phyloP scores from a whole-genome alignment of 2,888 invertebrate species.

The Tinea pellionella region DNA sequence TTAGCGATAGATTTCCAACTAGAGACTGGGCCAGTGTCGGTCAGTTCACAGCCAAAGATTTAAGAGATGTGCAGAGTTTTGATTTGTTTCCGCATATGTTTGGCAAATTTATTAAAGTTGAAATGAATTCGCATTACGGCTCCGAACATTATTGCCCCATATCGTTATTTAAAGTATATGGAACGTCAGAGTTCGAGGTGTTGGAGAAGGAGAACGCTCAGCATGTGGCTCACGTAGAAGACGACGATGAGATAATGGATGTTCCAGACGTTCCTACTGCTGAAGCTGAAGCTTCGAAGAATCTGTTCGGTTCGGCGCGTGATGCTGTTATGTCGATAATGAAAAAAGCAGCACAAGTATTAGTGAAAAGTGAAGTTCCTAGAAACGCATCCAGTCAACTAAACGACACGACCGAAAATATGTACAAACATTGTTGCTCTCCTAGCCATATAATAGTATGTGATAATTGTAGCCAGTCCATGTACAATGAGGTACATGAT shows the following conservation, averaged over 20 bases:
- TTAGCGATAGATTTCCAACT: conserved; percentile 90
- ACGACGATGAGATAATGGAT: conserved; percentile 75
- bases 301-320: conserved; percentile 86
- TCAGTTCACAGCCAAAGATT: conserved; percentile 87
- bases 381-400: conserved; percentile 68
- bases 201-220: conserved; percentile 83
- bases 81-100: conserved; percentile 83
- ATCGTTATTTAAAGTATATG: conserved; percentile 93
- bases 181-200: conserved; percentile 92
- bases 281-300: conserved; percentile 70
- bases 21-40: conserved; percentile 93
- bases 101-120: conserved; percentile 90
- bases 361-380: conserved; percentile 78
- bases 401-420: conserved; percentile 52
- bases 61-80: conserved; percentile 88
- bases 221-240: conserved; percentile 72
- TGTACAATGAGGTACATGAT: conserved; percentile 79
- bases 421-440: conserved; percentile 73
- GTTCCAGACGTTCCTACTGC: conserved; percentile 55
- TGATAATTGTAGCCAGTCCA: conserved; percentile 77
- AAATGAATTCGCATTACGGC: conserved; percentile 94
- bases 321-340: conserved; percentile 94
- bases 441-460: conserved; percentile 81
- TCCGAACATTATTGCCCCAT: conserved; percentile 98
- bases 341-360: conserved; percentile 89